Base-by-base conservation (phyloP, 2,888 invertebrate genomes). In the Tiphia femorata region DNA sequence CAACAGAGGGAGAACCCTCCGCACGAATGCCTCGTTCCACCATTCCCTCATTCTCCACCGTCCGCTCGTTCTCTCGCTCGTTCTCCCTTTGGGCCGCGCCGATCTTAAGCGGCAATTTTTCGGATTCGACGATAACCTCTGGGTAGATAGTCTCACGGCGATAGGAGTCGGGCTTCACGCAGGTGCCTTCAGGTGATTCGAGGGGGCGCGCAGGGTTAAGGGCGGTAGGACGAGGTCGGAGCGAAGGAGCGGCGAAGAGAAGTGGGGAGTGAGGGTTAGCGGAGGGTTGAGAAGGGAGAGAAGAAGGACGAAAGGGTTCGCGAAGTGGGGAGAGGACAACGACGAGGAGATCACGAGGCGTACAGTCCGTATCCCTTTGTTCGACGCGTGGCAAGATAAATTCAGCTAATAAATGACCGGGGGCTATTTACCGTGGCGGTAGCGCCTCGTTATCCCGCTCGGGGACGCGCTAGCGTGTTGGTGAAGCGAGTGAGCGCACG, bases 401-500 rank as follows among this genome's bases (percentile, higher is more conserved):
- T 71, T 69, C 74, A 72, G 69, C 72, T 78, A 78, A 79, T 79
- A 79, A 79, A 79, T 78, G 78, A 77, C 77, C 75, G 67, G 63
- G 66, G 71, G 73, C 70, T 73, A 78, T 77, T 73, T 78, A 79
- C 78, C 73, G 73, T 75, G 72, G 72, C 79, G 76, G 80, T 80
- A 81, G 79, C 81, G 77, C 78, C 81, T 82, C 81, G 81, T 81
- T 82, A 81, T 79, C 79, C 79, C 70, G 63, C 63, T 67, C 67
- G 35, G 54, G 60, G 49, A 54, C 61, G 64, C 64, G 58, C 63
- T 10, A 16, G 5, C 30, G 2, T 23, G n/a, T 12, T 10, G 38
- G 38, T 16, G 38, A n/a, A n/a, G 10, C 0, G 21, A 7, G 16
- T 6, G 10, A 7, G n/a, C 10, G 6, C 20, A 14, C 3, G 14